A percentile compares a stretch with the other conserved stretches of the same genome.
phyloP scores from a whole-genome alignment of 2,888 invertebrate genomes.

The Iphiclides podalirius region DNA sequence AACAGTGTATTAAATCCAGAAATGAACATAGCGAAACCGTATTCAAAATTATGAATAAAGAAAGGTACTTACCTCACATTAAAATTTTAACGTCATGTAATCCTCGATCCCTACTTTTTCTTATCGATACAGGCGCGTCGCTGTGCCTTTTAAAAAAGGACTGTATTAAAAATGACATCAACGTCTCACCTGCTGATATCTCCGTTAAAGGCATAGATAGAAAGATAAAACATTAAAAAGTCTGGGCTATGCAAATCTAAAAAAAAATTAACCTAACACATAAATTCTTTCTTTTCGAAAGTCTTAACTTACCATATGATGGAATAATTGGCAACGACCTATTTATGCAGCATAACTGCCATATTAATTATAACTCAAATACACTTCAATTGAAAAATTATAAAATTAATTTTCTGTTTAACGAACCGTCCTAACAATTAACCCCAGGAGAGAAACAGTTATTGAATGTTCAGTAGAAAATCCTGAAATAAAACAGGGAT shows the following conservation, averaged over 20 bases:
- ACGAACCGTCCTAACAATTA: slow-evolving; percentile 17
- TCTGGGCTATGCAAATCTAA: background rate
- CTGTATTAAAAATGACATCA: no score
- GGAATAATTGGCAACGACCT: slow-evolving; percentile 24
- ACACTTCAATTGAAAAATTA: slow-evolving; percentile 8
- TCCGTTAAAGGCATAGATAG: background rate
- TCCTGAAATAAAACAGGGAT: slow-evolving; percentile 29
- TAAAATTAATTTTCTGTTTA: slow-evolving; percentile 23
- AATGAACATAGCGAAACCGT: background rate
- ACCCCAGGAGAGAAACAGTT: slow-evolving; percentile 25
- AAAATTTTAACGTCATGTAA: background rate
- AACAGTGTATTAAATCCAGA: background rate
- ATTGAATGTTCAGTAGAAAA: slow-evolving; percentile 33
- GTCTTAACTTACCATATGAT: slow-evolving; percentile 22
- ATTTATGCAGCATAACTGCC: slow-evolving; percentile 19
- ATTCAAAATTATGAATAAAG: background rate
- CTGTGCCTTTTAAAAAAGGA: no score
- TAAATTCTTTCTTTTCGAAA: slow-evolving; percentile 7
- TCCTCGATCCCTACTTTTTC: no score
- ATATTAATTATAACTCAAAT: slow-evolving; percentile 24
- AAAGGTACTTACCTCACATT: background rate
- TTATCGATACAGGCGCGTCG: no score
- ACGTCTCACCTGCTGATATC: background rate
- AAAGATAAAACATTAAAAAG: background rate
- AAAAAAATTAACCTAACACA: background rate